Evolutionary conservation across 2,797 vertebrate species (phyloP).

Genomic region (Danio tinwini): DNA sequence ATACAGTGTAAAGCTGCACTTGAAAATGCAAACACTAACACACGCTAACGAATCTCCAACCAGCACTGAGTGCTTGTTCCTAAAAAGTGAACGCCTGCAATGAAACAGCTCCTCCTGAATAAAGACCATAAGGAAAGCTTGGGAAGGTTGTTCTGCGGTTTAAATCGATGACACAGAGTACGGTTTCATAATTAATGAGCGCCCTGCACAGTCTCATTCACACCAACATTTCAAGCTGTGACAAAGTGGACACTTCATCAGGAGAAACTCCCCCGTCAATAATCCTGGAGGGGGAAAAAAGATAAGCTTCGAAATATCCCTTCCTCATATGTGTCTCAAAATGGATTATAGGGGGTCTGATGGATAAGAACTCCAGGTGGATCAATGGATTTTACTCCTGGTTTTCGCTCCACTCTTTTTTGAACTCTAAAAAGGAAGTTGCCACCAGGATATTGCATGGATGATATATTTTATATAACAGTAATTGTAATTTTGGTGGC

Average conservation of each 20-base stretch:
- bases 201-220: too few species aligned
- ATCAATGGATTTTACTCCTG: neutral
- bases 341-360: neutral
- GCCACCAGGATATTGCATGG: too few species aligned
- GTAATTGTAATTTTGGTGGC: too few species aligned
- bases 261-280: neutral
- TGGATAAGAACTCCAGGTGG: neutral
- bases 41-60: conserved; percentile 30
- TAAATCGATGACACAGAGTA: conserved; percentile 5
- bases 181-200: conserved; percentile 29
- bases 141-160: neutral
- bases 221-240: neutral
- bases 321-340: neutral
- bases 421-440: too few species aligned
- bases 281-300: neutral
- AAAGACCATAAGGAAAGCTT: conserved; percentile 1
- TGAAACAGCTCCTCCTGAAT: neutral
- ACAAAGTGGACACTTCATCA: neutral
- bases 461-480: too few species aligned
- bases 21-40: conserved; percentile 43
- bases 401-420: neutral
- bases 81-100: neutral
- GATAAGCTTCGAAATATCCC: neutral
- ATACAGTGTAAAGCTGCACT: conserved; percentile 38
- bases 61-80: conserved; percentile 30